Base-by-base conservation (phyloP, 2,113 vertebrate species). In the Pelecanus crispus region DNA sequence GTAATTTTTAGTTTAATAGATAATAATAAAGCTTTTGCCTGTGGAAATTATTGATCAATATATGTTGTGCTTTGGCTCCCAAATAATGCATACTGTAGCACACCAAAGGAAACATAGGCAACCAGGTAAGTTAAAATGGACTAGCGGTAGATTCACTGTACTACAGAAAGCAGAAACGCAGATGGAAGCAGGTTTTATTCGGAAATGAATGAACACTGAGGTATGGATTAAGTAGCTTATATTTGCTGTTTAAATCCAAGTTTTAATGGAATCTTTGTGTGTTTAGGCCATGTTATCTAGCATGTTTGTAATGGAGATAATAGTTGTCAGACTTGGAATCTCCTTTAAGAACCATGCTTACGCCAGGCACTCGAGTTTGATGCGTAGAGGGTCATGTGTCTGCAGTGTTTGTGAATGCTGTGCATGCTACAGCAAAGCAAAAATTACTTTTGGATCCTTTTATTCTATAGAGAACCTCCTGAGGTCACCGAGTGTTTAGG, bases 71-170 rank as follows among this genome's bases (percentile, higher is more conserved):
- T 38, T 29, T 47, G 65, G 67, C 34, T 84, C 1, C 10, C 34
- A 38, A 87, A 34, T 42, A 7, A 7, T 14, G 8, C 12, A 3
- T 80, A 2, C 25, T 90, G 74, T 82, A 65, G 47, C 14, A 8
- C 81, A 28, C 38, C 45, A 34, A 77, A 84, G 73, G 44, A 65
- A 49, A 8, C 40, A 8, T 0, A 52, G 56, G 77, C 77, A 67
- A 11, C 25, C 80, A 80, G 97, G 93, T 96, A 90, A 93, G 94
- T 96, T 55, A 31, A 44, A 70, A 36, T 32, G 45, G 42, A 16
- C 62, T 79, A 26, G 11, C 0, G 2, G 49, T 58, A 38, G 25
- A n/a, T 65, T 86, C 9, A 3, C 38, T 49, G 21, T 56, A 0
- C 82, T 58, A 17, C 73, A 26, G 72, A 53, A 55, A 50, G 68